Conservation (phyloP, 2,113 vertebrate species). For the Mastomys coucha region DNA sequence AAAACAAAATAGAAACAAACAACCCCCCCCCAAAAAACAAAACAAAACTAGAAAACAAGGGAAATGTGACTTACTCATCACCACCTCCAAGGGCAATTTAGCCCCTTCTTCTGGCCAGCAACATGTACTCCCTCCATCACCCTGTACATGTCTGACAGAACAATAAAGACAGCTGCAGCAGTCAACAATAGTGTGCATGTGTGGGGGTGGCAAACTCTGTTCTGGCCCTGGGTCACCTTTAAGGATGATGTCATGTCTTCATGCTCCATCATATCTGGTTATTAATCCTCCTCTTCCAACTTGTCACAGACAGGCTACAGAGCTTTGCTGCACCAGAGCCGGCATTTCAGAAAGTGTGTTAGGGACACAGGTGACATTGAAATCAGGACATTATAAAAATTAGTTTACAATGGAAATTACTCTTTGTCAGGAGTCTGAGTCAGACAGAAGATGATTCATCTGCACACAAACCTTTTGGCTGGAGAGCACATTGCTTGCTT, state of each 20-base stretch:
- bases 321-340: background rate
- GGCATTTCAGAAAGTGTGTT: background rate
- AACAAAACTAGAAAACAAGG: background rate
- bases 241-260: conserved; percentile 65
- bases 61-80: background rate
- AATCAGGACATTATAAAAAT: conserved; percentile 63
- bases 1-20: background rate
- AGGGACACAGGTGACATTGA: conserved; percentile 39
- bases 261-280: conserved; percentile 6
- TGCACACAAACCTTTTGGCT: background rate
- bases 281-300: conserved; percentile 58
- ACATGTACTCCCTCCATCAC: background rate
- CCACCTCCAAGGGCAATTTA: background rate
- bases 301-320: background rate
- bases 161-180: background rate
- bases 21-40: background rate
- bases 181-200: background rate
- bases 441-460: conserved; percentile 50
- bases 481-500: background rate
- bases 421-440: conserved; percentile 60
- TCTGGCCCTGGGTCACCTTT: conserved; percentile 47
- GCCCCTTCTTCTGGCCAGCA: background rate
- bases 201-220: background rate
- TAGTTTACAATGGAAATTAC: conserved; percentile 58
- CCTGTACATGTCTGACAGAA: background rate